Base-by-base conservation (phyloP, 2,113 vertebrate species). In the Pluvialis apricaria region DNA sequence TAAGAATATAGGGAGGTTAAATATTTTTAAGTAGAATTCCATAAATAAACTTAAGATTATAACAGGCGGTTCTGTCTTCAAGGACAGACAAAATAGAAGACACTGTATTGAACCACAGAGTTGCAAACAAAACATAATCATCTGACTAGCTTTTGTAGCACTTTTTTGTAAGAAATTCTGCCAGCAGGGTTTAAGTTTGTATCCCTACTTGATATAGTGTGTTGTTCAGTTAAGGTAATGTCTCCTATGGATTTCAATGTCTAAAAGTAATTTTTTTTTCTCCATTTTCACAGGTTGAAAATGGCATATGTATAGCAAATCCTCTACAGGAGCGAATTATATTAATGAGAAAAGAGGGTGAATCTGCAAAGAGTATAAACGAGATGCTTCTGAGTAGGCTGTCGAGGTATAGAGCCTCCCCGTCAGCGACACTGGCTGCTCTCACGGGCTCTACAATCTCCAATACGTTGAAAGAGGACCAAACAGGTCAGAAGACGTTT, bases 321-420 rank as follows among this genome's bases (percentile, higher is more conserved):
- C 98, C 98, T 47, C 98, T 99, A 55, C 99, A 99, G 97, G 99
- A 99, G 78, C 98, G 99, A 49, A 99, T 99, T 64, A 99, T 99
- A 96, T 98, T 99, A 64, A 99, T 98, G 96, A 98, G 99, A 85
- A 99, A 99, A 97, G 99, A 99, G 96, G 99, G 99, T 8, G 99
- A 99, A 93, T 99, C 99, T 84, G 99, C 99, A 44, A 99, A 99
- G 97, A 99, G 99, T 98, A 99, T 99, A 95, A 99, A 99, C 20
- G 99, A 99, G 97, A 99, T 99, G 98, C 99, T 99, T 90, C 98
- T 99, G 97, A 99, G 99, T 92, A 98, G 99, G 96, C 99, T 99
- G 88, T 99, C 99, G 8, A 98, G 99, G 88, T 99, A 99, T 86
- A 98, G 99, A 82, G 99, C 99, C 32, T 99, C 99, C 52, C 99